Conservation (phyloP, 2,113 vertebrate species). For the Falco punctatus region DNA sequence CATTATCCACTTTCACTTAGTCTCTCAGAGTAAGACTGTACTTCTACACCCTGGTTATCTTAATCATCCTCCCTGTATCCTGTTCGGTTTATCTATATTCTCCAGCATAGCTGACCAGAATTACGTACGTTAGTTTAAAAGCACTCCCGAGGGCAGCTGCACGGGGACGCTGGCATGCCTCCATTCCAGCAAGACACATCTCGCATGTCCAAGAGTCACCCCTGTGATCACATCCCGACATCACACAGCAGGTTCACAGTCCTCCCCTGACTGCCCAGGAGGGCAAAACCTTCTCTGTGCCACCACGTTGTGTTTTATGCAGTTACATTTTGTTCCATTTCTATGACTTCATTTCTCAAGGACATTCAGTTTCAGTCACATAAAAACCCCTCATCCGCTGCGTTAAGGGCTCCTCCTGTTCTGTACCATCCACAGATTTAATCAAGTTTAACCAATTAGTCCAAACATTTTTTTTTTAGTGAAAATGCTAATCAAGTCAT, state of each 20-base stretch:
- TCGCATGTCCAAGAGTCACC: neutral
- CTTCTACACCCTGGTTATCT: neutral
- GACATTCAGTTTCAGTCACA: neutral
- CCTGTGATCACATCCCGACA: accelerated
- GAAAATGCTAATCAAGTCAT: neutral
- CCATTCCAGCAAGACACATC: neutral
- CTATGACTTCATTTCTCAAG: neutral
- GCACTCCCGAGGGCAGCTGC: neutral
- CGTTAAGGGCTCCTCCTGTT: neutral
- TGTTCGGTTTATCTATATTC: neutral
- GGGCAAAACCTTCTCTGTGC: neutral
- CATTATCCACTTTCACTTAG: neutral
- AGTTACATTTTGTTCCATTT: neutral
- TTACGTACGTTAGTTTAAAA: neutral
- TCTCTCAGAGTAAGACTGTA: neutral
- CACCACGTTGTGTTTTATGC: neutral
- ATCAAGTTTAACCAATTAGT: neutral
- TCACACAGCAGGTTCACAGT: neutral
- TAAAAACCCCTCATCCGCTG: neutral
- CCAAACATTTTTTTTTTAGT: neutral
- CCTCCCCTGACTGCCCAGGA: neutral
- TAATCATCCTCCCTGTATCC: neutral
- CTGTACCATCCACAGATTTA: neutral
- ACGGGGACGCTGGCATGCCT: neutral
- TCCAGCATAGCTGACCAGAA: neutral